These are phyloP conservation scores for Cheilosia grossa DNA, from an alignment of 2,888 invertebrate species.

Conservation along the genomic window DNA sequence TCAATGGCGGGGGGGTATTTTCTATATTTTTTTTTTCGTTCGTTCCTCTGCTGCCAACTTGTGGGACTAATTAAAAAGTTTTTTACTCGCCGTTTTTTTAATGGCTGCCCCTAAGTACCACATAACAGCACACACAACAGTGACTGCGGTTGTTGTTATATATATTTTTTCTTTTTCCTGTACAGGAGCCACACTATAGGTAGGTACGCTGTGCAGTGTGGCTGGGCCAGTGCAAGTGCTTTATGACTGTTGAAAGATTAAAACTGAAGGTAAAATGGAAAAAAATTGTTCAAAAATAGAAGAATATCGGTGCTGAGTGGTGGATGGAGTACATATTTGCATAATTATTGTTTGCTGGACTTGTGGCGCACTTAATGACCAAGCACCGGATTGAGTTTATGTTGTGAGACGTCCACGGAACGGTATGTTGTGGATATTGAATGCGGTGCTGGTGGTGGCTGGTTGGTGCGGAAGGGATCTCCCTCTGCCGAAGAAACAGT, in stretches of 20 bases:
- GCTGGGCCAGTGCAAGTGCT: constrained; percentile 54
- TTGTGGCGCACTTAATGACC: constrained; percentile 75
- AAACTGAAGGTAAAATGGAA: constrained; percentile 57
- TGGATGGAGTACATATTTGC: constrained; percentile 57
- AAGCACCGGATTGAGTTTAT: constrained; percentile 73
- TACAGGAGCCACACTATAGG: constrained; percentile 10
- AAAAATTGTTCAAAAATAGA: constrained; percentile 4
- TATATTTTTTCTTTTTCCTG: neutral
- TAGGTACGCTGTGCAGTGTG: constrained; percentile 2
- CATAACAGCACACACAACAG: constrained; percentile 63
- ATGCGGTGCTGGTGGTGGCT: constrained; percentile 7
- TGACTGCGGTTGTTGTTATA: constrained; percentile 52
- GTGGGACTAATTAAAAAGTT: constrained; percentile 75
- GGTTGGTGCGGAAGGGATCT: constrained; percentile 31
- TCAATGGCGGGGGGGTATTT: neutral
- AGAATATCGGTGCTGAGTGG: constrained; percentile 37
- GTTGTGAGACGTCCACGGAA: constrained; percentile 73
- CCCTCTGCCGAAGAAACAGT: constrained; percentile 72
- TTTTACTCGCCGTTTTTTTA: constrained; percentile 60
- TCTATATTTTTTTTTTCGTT: neutral
- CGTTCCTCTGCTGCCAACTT: constrained; percentile 36
- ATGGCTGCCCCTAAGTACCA: constrained; percentile 71
- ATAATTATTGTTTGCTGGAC: constrained; percentile 74
- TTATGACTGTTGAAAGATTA: constrained; percentile 68
- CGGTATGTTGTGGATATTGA: constrained; percentile 52